phyloP scores from a whole-genome alignment of 2,113 vertebrate species.

The Kryptolebias marmoratus region DNA sequence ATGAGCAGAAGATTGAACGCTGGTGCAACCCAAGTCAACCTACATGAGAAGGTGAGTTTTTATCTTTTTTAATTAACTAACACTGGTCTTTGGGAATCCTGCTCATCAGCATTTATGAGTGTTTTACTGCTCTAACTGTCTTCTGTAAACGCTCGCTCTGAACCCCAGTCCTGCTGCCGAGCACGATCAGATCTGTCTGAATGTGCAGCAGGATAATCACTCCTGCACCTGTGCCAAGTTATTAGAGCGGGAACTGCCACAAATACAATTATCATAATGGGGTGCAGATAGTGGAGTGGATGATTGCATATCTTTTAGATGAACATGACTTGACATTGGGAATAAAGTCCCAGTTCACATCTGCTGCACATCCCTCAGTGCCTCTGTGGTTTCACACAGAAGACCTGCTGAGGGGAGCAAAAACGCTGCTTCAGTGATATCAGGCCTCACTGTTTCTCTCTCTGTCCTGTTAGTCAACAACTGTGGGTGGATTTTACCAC shows the following conservation, averaged over 20 bases:
- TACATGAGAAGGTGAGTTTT: too few species aligned
- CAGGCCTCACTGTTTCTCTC: background rate
- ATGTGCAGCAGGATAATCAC: slow-evolving; percentile 47
- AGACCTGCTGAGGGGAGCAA: background rate
- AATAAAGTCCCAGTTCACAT: slow-evolving; percentile 44
- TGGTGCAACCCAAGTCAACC: too few species aligned
- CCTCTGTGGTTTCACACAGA: slow-evolving; percentile 3
- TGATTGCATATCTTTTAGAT: slow-evolving; percentile 61
- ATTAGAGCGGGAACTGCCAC: slow-evolving; percentile 54
- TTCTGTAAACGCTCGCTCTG: background rate
- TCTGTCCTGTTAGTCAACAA: slow-evolving; percentile 14
- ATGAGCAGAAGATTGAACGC: too few species aligned
- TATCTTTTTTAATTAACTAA: too few species aligned
- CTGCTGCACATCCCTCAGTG: slow-evolving; percentile 50
- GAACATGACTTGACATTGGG: slow-evolving; percentile 58
- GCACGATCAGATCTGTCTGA: slow-evolving; percentile 10
- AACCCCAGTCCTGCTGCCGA: background rate
- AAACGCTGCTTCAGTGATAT: background rate
- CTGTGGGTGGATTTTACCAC: slow-evolving; percentile 17
- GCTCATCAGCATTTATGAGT: background rate
- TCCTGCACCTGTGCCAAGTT: slow-evolving; percentile 58
- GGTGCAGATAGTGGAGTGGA: slow-evolving; percentile 53
- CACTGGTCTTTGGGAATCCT: too few species aligned
- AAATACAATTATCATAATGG: slow-evolving; percentile 66
- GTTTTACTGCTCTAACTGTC: background rate